Evolutionary conservation across 1,140 invertebrate species (phyloP).

Genomic region (Leguminivora glycinivorella): DNA sequence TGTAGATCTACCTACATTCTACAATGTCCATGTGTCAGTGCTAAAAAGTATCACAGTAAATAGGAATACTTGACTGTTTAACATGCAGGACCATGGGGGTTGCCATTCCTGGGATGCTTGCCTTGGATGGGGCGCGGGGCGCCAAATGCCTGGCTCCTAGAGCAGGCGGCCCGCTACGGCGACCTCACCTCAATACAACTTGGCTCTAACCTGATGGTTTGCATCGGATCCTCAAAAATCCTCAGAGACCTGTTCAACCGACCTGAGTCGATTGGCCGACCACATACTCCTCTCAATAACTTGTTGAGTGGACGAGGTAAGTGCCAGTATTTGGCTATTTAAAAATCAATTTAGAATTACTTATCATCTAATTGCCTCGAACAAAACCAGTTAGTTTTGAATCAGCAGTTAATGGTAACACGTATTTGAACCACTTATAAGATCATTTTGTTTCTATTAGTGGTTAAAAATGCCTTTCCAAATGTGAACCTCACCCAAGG

Average conservation of each 20-base stretch:
- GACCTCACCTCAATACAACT: conserved; percentile 43
- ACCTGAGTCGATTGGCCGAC: conserved; percentile 41
- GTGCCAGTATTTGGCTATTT: neutral
- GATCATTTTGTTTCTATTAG: too few relatives aligned
- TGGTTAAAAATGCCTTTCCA: too few relatives aligned
- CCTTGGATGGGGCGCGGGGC: conserved; percentile 39
- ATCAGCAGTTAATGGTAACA: too few relatives aligned
- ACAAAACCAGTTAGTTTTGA: too few relatives aligned
- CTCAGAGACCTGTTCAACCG: conserved; percentile 43
- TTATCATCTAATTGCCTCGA: too few relatives aligned
- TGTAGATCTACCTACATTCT: too few relatives aligned
- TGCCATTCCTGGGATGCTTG: conserved; percentile 45
- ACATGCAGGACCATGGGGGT: conserved; percentile 45
- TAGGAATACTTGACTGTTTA: neutral
- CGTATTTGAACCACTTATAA: too few relatives aligned
- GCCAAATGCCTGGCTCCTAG: conserved; percentile 39
- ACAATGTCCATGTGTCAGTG: too few relatives aligned
- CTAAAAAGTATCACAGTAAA: too few relatives aligned
- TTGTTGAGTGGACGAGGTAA: conserved; percentile 46
- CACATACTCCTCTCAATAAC: conserved; percentile 44
- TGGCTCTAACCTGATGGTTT: conserved; percentile 42
- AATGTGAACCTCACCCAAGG: too few relatives aligned
- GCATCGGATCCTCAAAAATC: conserved; percentile 40
- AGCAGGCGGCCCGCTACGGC: conserved; percentile 40
- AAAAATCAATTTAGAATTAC: neutral